Evolutionary conservation across 2,888 invertebrate species (phyloP).

Genomic region (Lasius fuliginosus): DNA sequence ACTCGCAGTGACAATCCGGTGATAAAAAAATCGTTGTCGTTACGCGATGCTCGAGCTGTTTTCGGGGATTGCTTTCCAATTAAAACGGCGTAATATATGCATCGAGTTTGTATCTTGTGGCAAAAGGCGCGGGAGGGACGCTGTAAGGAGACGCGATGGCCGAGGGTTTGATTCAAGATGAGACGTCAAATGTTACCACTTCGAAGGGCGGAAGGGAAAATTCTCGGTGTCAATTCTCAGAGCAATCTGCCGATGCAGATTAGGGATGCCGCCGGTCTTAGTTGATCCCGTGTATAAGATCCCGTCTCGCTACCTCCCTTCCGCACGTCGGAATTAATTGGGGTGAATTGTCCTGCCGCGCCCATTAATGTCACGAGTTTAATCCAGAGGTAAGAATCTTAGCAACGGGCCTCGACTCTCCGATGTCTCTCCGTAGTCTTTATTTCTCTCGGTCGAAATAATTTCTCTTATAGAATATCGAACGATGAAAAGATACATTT

Average conservation of each 20-base stretch:
- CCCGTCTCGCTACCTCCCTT: slow-evolving; percentile 43
- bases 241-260: slow-evolving; percentile 86
- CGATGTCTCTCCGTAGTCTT: not conserved
- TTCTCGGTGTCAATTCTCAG: slow-evolving; percentile 85
- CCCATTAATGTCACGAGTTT: slow-evolving; percentile 69
- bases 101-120: slow-evolving; percentile 84
- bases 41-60: slow-evolving; percentile 53
- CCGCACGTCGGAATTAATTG: slow-evolving; percentile 71
- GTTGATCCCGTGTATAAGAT: slow-evolving; percentile 52
- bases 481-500: not conserved
- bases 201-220: slow-evolving; percentile 74
- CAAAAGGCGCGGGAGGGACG: slow-evolving; percentile 73
- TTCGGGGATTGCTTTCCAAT: slow-evolving; percentile 80
- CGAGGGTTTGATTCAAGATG: slow-evolving; percentile 80
- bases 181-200: slow-evolving; percentile 78
- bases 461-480: not conserved
- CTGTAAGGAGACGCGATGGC: slow-evolving; percentile 73
- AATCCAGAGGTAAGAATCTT: slow-evolving; percentile 55
- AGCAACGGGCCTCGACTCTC: slow-evolving; percentile 1
- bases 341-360: slow-evolving; percentile 69
- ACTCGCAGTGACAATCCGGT: not conserved
- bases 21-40: slow-evolving; percentile 39
- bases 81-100: slow-evolving; percentile 85
- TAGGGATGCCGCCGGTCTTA: slow-evolving; percentile 74
- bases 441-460: not conserved